Evolutionary conservation across 2,888 invertebrate species (phyloP).

Genomic region (Cremastobaeus sp.): DNA sequence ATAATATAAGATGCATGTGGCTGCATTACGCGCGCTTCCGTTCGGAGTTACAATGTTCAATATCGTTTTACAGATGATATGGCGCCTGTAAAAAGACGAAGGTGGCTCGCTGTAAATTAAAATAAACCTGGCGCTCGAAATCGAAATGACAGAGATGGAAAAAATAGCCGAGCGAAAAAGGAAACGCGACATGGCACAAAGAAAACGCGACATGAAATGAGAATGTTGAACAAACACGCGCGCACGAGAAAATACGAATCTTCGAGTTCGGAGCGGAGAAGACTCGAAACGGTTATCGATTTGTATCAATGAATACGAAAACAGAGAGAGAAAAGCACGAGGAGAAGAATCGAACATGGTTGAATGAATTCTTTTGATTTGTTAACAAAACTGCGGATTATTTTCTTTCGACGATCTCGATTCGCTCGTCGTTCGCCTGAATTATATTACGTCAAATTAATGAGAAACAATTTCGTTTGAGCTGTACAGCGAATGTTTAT

Average conservation of each 20-base stretch:
- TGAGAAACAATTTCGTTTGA: too few species aligned
- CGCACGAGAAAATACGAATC: slow-evolving; percentile 1
- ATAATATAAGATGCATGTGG: not conserved
- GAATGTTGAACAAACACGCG: too few species aligned
- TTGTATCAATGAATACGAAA: slow-evolving; percentile 30
- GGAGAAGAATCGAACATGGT: not conserved
- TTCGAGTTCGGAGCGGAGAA: slow-evolving; percentile 5
- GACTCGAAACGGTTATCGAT: slow-evolving; percentile 31
- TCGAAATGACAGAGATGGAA: not conserved
- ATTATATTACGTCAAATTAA: too few species aligned
- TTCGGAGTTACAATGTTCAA: too few species aligned
- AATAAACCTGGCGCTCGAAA: not conserved
- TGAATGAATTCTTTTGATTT: slow-evolving; percentile 30
- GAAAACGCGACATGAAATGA: not conserved
- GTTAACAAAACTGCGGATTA: slow-evolving; percentile 16
- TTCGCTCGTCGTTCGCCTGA: too few species aligned
- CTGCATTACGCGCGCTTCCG: not conserved
- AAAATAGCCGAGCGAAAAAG: not conserved
- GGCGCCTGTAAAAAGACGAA: too few species aligned
- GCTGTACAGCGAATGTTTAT: too few species aligned
- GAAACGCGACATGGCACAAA: too few species aligned
- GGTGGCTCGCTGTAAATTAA: too few species aligned
- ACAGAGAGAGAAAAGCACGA: not conserved
- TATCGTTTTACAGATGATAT: too few species aligned
- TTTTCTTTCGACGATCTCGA: too few species aligned